These are phyloP conservation scores for Diabrotica virgifera DNA, from an alignment of 1,140 invertebrate genomes.

Conservation along the genomic window DNA sequence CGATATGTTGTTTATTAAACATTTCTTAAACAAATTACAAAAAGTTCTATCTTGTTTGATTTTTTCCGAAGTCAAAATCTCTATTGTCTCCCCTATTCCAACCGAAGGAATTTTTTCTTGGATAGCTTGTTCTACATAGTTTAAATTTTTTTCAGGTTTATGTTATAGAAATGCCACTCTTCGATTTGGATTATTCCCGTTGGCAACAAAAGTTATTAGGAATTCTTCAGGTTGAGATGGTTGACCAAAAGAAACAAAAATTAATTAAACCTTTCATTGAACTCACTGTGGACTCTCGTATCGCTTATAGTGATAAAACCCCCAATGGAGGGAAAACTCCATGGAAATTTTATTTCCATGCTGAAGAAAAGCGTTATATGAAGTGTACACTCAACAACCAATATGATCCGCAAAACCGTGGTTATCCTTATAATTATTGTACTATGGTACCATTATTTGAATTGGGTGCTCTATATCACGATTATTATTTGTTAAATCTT, in stretches of 20 bases:
- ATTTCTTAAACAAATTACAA: no score
- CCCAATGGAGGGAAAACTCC: slow-evolving; percentile 57
- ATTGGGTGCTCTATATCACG: slow-evolving; percentile 92
- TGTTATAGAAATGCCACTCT: slow-evolving; percentile 62
- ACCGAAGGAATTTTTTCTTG: no score
- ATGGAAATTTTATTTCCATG: slow-evolving; percentile 79
- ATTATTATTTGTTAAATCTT: slow-evolving; percentile 95
- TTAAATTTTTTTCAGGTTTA: slow-evolving; percentile 29
- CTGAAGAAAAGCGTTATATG: slow-evolving; percentile 74
- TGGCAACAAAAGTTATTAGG: slow-evolving; percentile 98
- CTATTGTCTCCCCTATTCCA: no score
- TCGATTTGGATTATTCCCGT: slow-evolving; percentile 78
- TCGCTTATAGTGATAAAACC: slow-evolving; percentile 86
- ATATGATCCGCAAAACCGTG: slow-evolving; percentile 57
- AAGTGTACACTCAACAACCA: slow-evolving; percentile 65
- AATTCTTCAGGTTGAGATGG: slow-evolving; percentile 81
- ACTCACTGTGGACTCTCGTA: slow-evolving; percentile 77
- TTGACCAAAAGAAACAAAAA: slow-evolving; percentile 57
- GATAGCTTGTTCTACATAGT: no score
- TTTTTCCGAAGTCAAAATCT: no score
- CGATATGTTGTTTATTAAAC: no score
- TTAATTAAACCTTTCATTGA: slow-evolving; percentile 53
- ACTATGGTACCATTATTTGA: slow-evolving; percentile 92
- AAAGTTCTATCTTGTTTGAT: no score
- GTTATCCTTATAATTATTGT: slow-evolving; percentile 86